Evolutionary conservation across 1,140 invertebrate genomes (phyloP).

Genomic region (Solen grandis): DNA sequence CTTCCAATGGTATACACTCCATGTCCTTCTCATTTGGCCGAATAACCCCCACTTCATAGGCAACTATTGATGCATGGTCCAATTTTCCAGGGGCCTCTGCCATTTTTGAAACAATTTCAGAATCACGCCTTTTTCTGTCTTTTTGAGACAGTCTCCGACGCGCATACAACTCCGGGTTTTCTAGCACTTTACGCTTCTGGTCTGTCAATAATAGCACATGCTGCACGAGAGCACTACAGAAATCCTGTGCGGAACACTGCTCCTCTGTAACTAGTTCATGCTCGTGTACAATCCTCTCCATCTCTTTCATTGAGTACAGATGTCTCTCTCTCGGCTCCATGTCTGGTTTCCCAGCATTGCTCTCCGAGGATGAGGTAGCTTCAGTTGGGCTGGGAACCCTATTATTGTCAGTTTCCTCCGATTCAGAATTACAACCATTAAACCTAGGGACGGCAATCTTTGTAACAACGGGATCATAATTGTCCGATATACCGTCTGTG

Average conservation of each 20-base stretch:
- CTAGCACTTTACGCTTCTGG: conserved; percentile 78
- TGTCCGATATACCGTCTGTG: conserved; percentile 95
- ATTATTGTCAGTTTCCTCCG: conserved; percentile 15
- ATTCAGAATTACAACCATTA: conserved; percentile 61
- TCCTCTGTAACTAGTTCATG: conserved; percentile 79
- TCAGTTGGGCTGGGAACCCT: conserved; percentile 64
- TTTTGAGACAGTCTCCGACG: conserved; percentile 73
- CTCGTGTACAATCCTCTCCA: conserved; percentile 80
- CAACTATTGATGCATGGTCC: conserved; percentile 94
- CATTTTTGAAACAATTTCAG: conserved; percentile 79
- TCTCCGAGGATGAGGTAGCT: conserved; percentile 41
- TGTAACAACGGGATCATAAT: conserved; percentile 96
- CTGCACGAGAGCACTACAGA: conserved; percentile 79
- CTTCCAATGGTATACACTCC: conserved; percentile 61
- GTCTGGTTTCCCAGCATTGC: conserved; percentile 72
- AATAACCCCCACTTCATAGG: conserved; percentile 86
- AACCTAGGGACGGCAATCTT: conserved; percentile 89
- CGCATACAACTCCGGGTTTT: conserved; percentile 78
- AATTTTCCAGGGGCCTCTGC: conserved; percentile 91
- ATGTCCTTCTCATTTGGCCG: conserved; percentile 65
- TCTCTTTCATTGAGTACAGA: conserved; percentile 80
- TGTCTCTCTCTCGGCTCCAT: conserved; percentile 80
- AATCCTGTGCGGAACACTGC: conserved; percentile 79
- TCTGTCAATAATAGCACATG: conserved; percentile 79
- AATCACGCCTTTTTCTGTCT: conserved; percentile 75